Evolutionary conservation across 1,140 invertebrate species (phyloP), one percentile per base, ranked within the genome.

Genomic region (Pteromalus puparum): DNA sequence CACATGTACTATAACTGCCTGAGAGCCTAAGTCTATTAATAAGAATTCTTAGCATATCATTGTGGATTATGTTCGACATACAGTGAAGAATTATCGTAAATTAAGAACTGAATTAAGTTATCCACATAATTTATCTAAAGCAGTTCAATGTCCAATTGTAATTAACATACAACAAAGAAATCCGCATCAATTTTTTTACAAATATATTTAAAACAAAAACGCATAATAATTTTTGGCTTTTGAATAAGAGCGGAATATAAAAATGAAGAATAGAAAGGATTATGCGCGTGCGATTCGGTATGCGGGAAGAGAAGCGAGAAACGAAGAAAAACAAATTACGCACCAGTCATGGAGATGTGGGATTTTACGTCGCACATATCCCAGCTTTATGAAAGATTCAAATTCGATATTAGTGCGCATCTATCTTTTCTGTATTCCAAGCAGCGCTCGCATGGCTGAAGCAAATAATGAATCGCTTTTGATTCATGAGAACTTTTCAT

Each of bases 271-370:
- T 61, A n/a, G 21, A 48, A 48, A 48, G 46, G 13, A 10, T 48
- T 48, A 18, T 15, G 46, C 46, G 12, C 46, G 0, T 7, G 21
- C 53, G 53, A 61, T 61, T 61, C 53, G 24, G 10, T 28, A 70
- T 28, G 28, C 28, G 67, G 21, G 67, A 70, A 42, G 30, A 74
- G 30, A 38, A 26, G 4, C 18, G 73, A 48, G 38, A 42, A 48
- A 48, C 21, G 24, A 46, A 46, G 73, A 48, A 75, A 65, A 78
- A 78, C 48, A 65, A 78, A 78, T 78, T 78, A 61, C 76, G 46
- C 26, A 48, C 24, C 9, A 61, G 10, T n/a, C 30, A 5, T 65
- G 12, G 76, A n/a, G 53, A 65, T 34, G 46, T 78, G 24, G 38
- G 6, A 78, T 76, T 76, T 76, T 48, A 46, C 38, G n/a, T 76